These are phyloP conservation scores for Ophion costatus DNA, from an alignment of 2,888 invertebrate species.

Conservation along the genomic window DNA sequence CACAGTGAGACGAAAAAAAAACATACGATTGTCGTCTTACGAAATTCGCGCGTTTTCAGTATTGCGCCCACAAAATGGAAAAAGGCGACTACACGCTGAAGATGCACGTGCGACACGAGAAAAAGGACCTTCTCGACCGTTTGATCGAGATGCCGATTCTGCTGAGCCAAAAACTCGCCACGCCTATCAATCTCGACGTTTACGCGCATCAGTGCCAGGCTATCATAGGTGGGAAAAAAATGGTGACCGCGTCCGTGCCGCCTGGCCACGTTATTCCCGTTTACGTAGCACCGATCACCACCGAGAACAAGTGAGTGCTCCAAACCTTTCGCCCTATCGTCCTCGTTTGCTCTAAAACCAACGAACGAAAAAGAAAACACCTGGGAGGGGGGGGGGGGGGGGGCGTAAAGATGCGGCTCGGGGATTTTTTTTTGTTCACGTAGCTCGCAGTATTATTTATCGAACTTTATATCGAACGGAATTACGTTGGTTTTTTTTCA, in stretches of 20 bases:
- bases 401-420: neutral
- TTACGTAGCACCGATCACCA: constrained; percentile 90
- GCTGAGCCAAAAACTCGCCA: constrained; percentile 90
- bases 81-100: constrained; percentile 97
- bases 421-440: neutral
- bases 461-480: no score
- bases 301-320: constrained; percentile 91
- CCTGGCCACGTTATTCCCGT: constrained; percentile 89
- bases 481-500: constrained; percentile 34
- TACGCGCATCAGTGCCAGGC: constrained; percentile 90
- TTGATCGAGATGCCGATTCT: constrained; percentile 91
- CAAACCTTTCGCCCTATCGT: neutral
- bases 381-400: neutral
- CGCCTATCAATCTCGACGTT: constrained; percentile 90
- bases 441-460: neutral
- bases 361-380: neutral
- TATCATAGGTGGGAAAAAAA: constrained; percentile 91
- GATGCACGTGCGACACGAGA: constrained; percentile 96
- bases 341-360: neutral
- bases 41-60: constrained; percentile 84
- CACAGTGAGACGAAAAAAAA: no score
- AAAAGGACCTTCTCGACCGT: constrained; percentile 92
- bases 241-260: constrained; percentile 85
- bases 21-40: no score
- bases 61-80: constrained; percentile 92